Evolutionary conservation across 2,888 invertebrate genomes (phyloP).

Genomic region (Lissocephala sabroskyi): DNA sequence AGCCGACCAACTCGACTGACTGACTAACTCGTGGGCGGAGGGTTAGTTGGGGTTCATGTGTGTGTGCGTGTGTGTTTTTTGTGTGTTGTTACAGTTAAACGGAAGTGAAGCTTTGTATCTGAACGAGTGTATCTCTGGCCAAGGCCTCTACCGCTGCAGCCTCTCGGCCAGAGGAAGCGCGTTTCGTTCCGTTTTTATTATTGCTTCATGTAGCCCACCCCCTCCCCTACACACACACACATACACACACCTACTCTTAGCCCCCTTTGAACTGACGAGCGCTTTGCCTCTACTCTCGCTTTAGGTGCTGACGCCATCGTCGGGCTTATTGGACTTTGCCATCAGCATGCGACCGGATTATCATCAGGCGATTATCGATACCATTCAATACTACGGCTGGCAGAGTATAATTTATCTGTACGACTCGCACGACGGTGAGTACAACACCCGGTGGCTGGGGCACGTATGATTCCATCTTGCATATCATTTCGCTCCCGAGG

Average conservation of each 20-base stretch:
- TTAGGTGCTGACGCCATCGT: slow-evolving; percentile 88
- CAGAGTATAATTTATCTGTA: slow-evolving; percentile 84
- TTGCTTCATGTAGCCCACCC: slow-evolving; percentile 59
- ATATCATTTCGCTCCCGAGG: too few species aligned
- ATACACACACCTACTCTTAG: not conserved
- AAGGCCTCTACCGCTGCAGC: too few species aligned
- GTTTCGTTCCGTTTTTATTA: slow-evolving; percentile 62
- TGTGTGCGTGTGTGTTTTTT: too few species aligned
- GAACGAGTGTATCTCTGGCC: too few species aligned
- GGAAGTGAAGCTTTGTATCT: too few species aligned
- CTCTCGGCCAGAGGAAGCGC: too few species aligned
- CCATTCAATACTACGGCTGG: slow-evolving; percentile 92
- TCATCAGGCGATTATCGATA: slow-evolving; percentile 95
- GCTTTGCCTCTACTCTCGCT: slow-evolving; percentile 10
- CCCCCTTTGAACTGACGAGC: not conserved
- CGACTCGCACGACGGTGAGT: slow-evolving; percentile 85
- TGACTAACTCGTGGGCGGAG: too few species aligned
- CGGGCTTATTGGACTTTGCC: slow-evolving; percentile 91
- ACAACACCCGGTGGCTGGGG: too few species aligned
- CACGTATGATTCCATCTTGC: too few species aligned
- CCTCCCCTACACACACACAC: slow-evolving; percentile 6
- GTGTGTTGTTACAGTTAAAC: too few species aligned
- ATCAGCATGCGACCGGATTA: slow-evolving; percentile 96
- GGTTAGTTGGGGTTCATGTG: too few species aligned
- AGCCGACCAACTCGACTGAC: too few species aligned